Conservation (phyloP, 1,140 invertebrate genomes). For the Trachelipus rathkii region DNA sequence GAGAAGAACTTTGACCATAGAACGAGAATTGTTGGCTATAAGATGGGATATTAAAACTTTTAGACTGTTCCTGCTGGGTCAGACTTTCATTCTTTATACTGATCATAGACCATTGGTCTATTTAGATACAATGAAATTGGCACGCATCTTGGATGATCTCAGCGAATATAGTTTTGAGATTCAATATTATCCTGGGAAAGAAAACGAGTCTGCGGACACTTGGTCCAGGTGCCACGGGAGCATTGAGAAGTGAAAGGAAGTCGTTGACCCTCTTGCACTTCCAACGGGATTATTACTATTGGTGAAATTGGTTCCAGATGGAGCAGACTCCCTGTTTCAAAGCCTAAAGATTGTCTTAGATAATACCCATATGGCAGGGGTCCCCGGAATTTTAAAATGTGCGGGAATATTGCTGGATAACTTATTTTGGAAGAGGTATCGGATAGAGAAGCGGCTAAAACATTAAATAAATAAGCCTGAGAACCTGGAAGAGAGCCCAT, state of each 20-base stretch:
- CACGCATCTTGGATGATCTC: background rate
- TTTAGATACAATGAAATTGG: constrained; percentile 12
- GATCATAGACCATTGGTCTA: constrained; percentile 12
- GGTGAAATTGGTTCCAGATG: no score
- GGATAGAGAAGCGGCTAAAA: no score
- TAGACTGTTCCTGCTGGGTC: background rate
- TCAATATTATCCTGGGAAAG: background rate
- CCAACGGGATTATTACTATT: no score
- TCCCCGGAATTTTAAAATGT: background rate
- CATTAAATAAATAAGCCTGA: background rate
- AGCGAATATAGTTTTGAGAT: constrained; percentile 14
- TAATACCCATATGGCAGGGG: no score
- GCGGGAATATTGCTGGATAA: background rate
- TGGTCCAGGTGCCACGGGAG: no score
- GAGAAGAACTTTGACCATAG: constrained; percentile 4
- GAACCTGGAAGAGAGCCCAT: background rate
- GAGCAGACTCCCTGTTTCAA: no score
- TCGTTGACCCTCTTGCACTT: no score
- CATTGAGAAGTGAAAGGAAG: no score
- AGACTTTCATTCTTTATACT: constrained; percentile 5
- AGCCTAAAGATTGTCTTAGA: no score
- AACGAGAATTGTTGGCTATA: background rate
- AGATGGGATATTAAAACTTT: constrained; percentile 4
- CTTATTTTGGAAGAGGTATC: no score
- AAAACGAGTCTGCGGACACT: background rate